Conservation (phyloP, 2,888 invertebrate genomes). For the Brachyopa scutellaris region DNA sequence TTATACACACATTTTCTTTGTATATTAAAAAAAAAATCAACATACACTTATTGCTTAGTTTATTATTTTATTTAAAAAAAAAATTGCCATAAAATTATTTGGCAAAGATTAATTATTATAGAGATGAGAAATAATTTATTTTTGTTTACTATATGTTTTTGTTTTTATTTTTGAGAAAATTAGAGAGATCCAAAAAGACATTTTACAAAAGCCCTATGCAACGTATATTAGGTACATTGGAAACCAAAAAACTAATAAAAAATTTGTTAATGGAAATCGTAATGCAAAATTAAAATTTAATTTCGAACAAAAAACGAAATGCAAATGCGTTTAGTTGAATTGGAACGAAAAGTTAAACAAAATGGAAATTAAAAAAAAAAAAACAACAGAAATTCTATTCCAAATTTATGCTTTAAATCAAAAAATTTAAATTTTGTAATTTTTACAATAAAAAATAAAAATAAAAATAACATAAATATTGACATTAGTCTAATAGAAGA, state of each 20-base stretch:
- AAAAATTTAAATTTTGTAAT: too few relatives aligned
- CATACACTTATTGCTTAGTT: slow-evolving; percentile 66
- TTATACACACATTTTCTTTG: slow-evolving; percentile 56
- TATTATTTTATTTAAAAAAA: slow-evolving; percentile 21
- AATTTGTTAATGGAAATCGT: slow-evolving; percentile 1
- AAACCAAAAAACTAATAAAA: slow-evolving; percentile 8
- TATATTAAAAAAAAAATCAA: slow-evolving; percentile 35
- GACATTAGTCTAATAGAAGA: slow-evolving; percentile 44
- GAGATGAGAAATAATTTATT: slow-evolving; percentile 5
- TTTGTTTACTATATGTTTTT: background rate
- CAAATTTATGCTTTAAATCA: slow-evolving; percentile 51
- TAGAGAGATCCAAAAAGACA: slow-evolving; percentile 70
- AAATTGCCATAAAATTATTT: slow-evolving; percentile 44
- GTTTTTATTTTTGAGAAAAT: slow-evolving; percentile 2
- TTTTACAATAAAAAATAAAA: too few relatives aligned
- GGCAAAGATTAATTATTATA: slow-evolving; percentile 29
- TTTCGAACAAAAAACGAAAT: slow-evolving; percentile 32
- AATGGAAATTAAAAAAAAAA: background rate
- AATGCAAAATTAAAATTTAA: slow-evolving; percentile 37
- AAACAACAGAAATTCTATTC: slow-evolving; percentile 41
- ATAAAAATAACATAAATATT: slow-evolving; percentile 55
- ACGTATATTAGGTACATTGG: slow-evolving; percentile 34
- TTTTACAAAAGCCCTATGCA: slow-evolving; percentile 68
- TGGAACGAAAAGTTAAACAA: slow-evolving; percentile 23
- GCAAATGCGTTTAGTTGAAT: slow-evolving; percentile 65